Evolutionary conservation across 35 echinoderm and acorn worm genomes (phyloP).

Genomic region (Lytechinus pictus): DNA sequence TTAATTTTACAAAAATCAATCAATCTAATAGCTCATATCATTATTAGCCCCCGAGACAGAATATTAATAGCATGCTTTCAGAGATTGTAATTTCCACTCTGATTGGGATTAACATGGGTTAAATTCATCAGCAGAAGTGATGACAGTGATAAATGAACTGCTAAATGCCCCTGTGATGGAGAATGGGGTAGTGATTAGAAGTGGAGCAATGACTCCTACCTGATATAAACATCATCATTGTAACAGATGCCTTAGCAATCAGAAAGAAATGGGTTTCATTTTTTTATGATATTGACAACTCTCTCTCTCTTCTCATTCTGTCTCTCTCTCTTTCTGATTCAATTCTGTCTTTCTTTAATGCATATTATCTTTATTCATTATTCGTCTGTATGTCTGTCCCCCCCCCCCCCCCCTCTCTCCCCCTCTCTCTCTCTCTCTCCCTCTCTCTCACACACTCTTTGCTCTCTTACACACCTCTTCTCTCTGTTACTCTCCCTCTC

Average conservation of each 20-base stretch:
- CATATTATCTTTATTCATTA: not conserved
- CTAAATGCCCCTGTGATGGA: not conserved
- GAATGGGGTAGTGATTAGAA: not conserved
- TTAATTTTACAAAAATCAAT: not conserved
- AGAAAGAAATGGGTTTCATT: too few species aligned
- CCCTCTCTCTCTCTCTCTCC: conserved; percentile 9
- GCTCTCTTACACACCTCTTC: not conserved
- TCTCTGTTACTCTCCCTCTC: not conserved
- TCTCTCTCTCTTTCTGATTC: not conserved
- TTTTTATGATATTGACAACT: too few species aligned
- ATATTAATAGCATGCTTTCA: not conserved
- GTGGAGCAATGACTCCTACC: not conserved
- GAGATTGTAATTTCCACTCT: not conserved
- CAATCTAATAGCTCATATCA: not conserved
- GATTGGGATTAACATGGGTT: not conserved
- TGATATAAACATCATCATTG: not conserved
- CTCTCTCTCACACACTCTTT: not conserved
- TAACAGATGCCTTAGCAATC: not conserved
- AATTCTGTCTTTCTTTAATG: not conserved
- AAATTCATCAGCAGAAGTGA: not conserved
- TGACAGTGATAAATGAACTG: not conserved
- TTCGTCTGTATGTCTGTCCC: not conserved
- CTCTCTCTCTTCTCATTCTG: not conserved
- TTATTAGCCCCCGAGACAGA: not conserved
- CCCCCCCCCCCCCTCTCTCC: not conserved